Percentiles rank a stretch among this genome's conserved stretches.
Conservation (phyloP, 2,888 invertebrate genomes). For the Latheticus oryzae region DNA sequence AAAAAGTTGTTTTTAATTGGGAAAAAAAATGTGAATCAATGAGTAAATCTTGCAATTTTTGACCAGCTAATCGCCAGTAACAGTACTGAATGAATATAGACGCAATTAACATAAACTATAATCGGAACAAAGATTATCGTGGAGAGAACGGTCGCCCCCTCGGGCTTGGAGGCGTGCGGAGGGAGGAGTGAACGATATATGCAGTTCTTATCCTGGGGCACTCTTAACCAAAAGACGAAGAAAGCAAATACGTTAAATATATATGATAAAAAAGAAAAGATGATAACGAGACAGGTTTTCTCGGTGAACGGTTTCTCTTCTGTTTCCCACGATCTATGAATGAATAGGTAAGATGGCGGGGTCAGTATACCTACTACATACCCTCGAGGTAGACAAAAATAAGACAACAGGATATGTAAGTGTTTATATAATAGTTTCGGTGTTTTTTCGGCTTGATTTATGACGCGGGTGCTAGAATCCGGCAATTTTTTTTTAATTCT, state of each 20-base stretch:
- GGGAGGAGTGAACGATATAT: constrained; percentile 28
- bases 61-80: constrained; percentile 23
- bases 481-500: constrained; percentile 22
- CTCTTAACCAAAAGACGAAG: constrained; percentile 11
- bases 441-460: constrained; percentile 42
- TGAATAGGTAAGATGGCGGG: constrained; percentile 62
- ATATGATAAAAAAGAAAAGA: too few relatives aligned
- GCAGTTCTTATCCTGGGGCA: constrained; percentile 29
- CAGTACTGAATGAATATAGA: constrained; percentile 36
- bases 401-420: constrained; percentile 53
- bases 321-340: constrained; percentile 63
- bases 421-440: constrained; percentile 47
- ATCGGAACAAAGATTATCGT: constrained; percentile 37
- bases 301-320: constrained; percentile 45
- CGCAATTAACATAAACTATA: constrained; percentile 37
- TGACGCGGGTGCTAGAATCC: constrained; percentile 40
- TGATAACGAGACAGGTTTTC: constrained; percentile 19
- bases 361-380: constrained; percentile 63
- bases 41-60: constrained; percentile 30
- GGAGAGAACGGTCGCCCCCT: constrained; percentile 32
- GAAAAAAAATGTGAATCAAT: too few relatives aligned
- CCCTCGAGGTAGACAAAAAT: constrained; percentile 53
- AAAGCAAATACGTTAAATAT: constrained; percentile 5
- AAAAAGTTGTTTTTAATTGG: too few relatives aligned
- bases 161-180: constrained; percentile 30